phyloP scores from a whole-genome alignment of 2,797 vertebrate genomes.

The Notamacropus eugenii region DNA sequence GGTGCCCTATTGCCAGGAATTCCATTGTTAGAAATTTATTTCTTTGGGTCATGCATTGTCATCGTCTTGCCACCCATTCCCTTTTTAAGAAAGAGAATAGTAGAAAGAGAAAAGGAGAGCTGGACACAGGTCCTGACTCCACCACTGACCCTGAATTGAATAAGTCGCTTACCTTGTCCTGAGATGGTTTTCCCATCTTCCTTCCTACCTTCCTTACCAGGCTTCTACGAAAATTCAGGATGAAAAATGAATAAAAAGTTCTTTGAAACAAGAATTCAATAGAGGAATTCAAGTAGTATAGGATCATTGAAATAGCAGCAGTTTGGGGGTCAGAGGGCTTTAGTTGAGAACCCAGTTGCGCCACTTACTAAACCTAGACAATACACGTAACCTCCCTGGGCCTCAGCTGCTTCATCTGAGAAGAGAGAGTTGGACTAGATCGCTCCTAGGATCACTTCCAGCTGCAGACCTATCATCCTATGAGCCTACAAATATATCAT shows the following conservation, averaged over 20 bases:
- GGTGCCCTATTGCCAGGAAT: not conserved
- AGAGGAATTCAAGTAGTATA: not conserved
- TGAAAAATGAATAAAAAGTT: not conserved
- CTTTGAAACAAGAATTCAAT: not conserved
- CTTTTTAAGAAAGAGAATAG: not conserved
- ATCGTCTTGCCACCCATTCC: not conserved
- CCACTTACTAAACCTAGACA: not conserved
- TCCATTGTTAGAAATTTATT: not conserved
- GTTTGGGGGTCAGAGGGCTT: not conserved
- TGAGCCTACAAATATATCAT: not conserved
- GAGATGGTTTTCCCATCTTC: not conserved
- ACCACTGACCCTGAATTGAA: not conserved
- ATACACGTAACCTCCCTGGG: not conserved
- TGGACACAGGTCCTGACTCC: not conserved
- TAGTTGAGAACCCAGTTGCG: not conserved
- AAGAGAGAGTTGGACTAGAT: not conserved
- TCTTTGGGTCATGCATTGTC: not conserved
- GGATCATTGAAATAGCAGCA: not conserved
- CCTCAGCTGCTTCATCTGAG: not conserved
- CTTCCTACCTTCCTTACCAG: not conserved
- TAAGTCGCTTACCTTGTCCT: not conserved
- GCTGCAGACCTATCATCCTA: not conserved
- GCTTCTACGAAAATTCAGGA: not conserved
- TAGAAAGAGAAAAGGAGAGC: not conserved
- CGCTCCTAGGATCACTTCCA: not conserved